Conservation (phyloP, 2,797 vertebrate species). For the Mareca strepera region DNA sequence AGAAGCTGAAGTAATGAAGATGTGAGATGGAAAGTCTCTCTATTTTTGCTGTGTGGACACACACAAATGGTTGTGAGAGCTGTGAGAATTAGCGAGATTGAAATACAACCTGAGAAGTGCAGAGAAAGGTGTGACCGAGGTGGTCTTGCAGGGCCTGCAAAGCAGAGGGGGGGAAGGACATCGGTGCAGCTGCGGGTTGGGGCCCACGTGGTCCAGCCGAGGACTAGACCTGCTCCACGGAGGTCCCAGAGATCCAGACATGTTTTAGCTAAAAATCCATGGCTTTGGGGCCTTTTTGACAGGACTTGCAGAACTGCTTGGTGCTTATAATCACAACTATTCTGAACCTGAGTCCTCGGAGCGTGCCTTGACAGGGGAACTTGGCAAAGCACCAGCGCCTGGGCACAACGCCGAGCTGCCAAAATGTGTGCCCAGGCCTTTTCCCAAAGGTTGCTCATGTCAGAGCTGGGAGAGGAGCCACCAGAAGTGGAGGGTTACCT, state of each 20-base stretch:
- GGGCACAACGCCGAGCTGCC: background rate
- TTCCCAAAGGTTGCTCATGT: slow-evolving; percentile 17
- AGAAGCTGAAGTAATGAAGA: background rate
- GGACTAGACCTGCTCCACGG: background rate
- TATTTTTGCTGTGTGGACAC: background rate
- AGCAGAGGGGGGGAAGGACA: background rate
- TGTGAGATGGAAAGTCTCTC: background rate
- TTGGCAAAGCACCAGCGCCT: background rate
- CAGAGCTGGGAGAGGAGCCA: slow-evolving; percentile 13
- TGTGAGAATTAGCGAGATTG: background rate
- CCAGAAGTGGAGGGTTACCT: background rate
- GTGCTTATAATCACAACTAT: background rate
- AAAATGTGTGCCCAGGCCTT: rapidly evolving
- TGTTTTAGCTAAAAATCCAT: background rate
- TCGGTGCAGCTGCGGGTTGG: background rate
- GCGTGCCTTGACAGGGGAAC: background rate
- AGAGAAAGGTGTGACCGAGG: background rate
- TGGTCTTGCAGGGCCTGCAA: background rate
- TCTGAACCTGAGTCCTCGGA: slow-evolving; percentile 22
- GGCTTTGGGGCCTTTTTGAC: background rate
- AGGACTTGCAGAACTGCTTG: background rate
- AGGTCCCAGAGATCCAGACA: background rate
- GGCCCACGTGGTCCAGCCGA: background rate
- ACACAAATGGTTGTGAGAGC: background rate
- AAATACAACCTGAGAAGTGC: no score